phyloP scores from a whole-genome alignment of 2,888 invertebrate genomes.

The Aphodius sticticus region DNA sequence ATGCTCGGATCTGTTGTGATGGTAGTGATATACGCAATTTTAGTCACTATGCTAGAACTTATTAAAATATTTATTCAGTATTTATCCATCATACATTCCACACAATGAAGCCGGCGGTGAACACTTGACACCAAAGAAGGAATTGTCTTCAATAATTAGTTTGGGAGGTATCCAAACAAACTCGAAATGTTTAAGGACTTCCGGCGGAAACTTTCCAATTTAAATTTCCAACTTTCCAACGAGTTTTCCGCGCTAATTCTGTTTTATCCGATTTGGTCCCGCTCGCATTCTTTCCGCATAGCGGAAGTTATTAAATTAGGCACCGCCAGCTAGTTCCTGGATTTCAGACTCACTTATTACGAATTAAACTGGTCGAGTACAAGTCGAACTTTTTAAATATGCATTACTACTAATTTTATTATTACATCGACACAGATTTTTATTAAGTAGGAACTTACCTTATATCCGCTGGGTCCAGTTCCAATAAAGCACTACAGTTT shows the following conservation, averaged over 20 bases:
- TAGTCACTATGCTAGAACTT: too few relatives aligned
- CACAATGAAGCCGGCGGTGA: neutral
- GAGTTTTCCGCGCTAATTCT: neutral
- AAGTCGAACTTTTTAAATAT: neutral
- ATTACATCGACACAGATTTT: neutral
- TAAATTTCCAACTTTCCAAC: neutral
- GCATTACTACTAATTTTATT: conserved; percentile 14
- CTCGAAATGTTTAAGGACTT: neutral
- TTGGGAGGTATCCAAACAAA: neutral
- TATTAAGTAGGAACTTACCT: conserved; percentile 14
- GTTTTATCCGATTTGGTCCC: neutral
- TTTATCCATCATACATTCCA: neutral
- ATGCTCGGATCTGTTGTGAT: too few relatives aligned
- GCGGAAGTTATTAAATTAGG: conserved; percentile 4
- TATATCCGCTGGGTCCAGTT: neutral
- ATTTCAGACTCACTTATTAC: neutral
- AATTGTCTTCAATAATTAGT: neutral
- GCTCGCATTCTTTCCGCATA: neutral
- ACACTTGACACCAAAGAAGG: neutral
- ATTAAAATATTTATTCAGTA: too few relatives aligned
- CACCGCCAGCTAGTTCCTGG: neutral
- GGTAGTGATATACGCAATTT: too few relatives aligned
- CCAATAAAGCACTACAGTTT: neutral
- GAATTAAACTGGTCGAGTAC: neutral
- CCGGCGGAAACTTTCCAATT: neutral